These are phyloP conservation scores for Ormyrus nitidulus DNA, from an alignment of 2,888 invertebrate species.

Conservation along the genomic window DNA sequence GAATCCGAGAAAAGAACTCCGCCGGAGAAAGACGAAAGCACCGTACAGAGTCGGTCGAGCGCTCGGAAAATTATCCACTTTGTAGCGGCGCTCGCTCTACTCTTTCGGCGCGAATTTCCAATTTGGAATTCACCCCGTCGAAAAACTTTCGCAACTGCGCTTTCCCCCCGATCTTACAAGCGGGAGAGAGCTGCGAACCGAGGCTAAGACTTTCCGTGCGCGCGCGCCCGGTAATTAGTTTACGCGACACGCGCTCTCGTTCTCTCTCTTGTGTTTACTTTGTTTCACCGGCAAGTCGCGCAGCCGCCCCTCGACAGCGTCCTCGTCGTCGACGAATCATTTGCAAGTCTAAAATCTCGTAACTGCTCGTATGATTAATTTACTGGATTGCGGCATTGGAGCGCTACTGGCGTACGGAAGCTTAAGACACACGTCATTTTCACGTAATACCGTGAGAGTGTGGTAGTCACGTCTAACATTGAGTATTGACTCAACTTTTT, in stretches of 20 bases:
- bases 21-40: not conserved
- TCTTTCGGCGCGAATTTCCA: not conserved
- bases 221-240: conserved; percentile 28
- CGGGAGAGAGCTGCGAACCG: not conserved
- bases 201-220: not conserved
- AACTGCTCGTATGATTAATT: not conserved
- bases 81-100: not conserved
- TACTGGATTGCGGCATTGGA: not conserved
- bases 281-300: not conserved
- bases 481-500: no score
- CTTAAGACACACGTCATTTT: no score
- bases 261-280: conserved; percentile 29
- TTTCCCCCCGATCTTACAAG: not conserved
- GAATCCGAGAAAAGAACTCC: not conserved
- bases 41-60: not conserved
- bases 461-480: no score
- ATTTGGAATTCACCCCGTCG: conserved; percentile 29
- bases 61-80: conserved; percentile 31
- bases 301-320: not conserved
- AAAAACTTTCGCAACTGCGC: no score
- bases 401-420: no score
- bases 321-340: not conserved
- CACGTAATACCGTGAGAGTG: no score
- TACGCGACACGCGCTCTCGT: not conserved
- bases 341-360: not conserved